Conservation (phyloP, 2,888 invertebrate species). For the Neoitamus cyanurus region DNA sequence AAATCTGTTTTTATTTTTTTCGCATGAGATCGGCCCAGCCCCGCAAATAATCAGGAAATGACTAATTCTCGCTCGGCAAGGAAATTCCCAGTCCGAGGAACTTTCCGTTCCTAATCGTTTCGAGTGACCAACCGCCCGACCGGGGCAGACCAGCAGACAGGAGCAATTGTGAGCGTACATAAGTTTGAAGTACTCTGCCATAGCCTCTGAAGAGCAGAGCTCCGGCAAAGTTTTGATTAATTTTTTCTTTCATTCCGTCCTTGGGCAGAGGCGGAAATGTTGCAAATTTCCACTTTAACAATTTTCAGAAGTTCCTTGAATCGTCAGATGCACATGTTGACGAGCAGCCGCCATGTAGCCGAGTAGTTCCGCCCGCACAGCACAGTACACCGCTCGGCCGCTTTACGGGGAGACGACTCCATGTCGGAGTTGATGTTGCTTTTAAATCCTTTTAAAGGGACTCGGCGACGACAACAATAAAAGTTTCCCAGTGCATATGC, state of each 20-base stretch:
- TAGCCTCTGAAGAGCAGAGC: not conserved
- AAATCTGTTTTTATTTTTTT: not conserved
- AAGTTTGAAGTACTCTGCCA: not conserved
- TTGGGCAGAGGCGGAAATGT: not conserved
- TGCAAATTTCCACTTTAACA: slow-evolving; percentile 25
- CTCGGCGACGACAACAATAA: not conserved
- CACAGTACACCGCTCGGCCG: not conserved
- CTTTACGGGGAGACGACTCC: not conserved
- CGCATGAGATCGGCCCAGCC: not conserved
- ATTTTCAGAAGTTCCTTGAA: not conserved
- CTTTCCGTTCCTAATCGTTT: not conserved
- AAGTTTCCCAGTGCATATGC: not conserved
- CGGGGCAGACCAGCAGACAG: not conserved
- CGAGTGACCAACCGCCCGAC: not conserved
- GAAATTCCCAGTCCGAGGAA: not conserved
- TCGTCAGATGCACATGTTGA: not conserved
- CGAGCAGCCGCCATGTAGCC: not conserved
- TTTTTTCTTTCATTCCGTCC: not conserved
- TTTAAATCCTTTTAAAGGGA: not conserved
- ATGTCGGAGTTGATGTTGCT: not conserved
- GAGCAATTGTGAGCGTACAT: not conserved
- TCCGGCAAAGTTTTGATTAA: slow-evolving; percentile 26
- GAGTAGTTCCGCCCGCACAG: not conserved
- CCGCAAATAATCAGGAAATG: not conserved
- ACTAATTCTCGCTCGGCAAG: not conserved